Percentiles rank a stretch among this genome's conserved stretches.
Conservation (phyloP, 2,797 vertebrate genomes). For the Danionella dracula region DNA sequence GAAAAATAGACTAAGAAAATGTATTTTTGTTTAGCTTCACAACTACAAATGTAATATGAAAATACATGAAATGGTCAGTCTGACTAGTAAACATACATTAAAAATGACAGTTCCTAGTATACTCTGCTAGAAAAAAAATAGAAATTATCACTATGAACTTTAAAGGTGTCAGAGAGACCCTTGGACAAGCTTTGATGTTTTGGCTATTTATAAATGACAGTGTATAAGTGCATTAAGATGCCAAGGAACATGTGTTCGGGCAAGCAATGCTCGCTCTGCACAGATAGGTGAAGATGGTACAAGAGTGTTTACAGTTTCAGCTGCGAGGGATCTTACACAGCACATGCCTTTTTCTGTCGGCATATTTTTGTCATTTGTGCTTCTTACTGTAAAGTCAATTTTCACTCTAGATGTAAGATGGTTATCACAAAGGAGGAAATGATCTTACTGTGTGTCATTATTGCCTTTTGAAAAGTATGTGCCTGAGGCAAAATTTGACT, state of each 20-base stretch:
- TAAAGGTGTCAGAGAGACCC: conserved; percentile 20
- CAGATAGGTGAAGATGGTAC: conserved; percentile 25
- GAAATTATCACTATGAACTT: background rate
- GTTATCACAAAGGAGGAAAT: background rate
- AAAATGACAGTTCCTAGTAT: no score
- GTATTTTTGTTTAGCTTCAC: no score
- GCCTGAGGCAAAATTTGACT: no score
- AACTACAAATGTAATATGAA: no score
- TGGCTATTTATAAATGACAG: conserved; percentile 47
- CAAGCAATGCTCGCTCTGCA: no score
- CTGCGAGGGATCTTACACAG: conserved; percentile 40
- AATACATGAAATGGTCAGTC: no score
- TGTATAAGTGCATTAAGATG: conserved; percentile 33
- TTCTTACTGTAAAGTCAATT: background rate
- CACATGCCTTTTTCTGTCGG: conserved; percentile 12
- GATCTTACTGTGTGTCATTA: background rate
- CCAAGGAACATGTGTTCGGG: conserved; percentile 34
- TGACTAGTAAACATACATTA: no score
- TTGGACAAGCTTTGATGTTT: conserved; percentile 30
- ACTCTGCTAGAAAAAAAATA: no score
- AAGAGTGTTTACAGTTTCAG: conserved; percentile 39
- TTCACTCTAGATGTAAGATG: background rate
- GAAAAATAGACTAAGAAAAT: no score
- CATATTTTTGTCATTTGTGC: background rate
- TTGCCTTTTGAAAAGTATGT: background rate